Evolutionary conservation across 2,797 vertebrate genomes (phyloP), one percentile per base, ranked within the genome.

Genomic region (Smutsia gigantea): DNA sequence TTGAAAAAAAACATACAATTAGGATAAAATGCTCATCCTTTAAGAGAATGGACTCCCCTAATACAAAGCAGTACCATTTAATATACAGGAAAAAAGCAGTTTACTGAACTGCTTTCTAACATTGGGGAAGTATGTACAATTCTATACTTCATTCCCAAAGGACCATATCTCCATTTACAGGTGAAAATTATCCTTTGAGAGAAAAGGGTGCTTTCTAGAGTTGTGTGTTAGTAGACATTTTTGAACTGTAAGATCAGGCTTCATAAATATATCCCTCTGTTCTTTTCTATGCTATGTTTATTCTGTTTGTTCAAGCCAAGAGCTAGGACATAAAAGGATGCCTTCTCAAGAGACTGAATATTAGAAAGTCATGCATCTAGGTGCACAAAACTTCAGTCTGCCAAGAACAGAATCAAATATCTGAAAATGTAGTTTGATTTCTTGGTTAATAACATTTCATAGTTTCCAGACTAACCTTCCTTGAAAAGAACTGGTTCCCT

Each of bases 261-360:
- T 94, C 72, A 96, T 94, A 90, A 96, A 93, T 87, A 84, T 42
- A 90, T 68, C 29, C 25, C 13, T 87, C 64, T 93, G 89, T 96
- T 97, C 61, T 95, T 88, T 87, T 39, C 31, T 53, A 66, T 69
- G 51, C 42, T 74, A 34, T 95, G 37, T 90, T 95, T 96, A 93
- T 96, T 97, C 71, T 97, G 42, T 87, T 96, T 96, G 81, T 87
- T 92, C 94, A 93, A 88, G 72, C n/a, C 87, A 88, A 96, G 68
- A 92, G 34, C 66, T 71, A 85, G n/a, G 59, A 95, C 68, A 91
- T 97, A 85, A 97, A 98, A 88, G 79, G 34, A 95, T 92, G 34
- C n/a, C 85, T 92, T 92, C 94, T 90, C 71, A 53, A 96, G 81
- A 94, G 61, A 92, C 31, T 39, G 59, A 87, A 64, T 89, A 93